phyloP scores from a whole-genome alignment of 2,113 vertebrate genomes.

The Ptilorrhoa leucosticta region DNA sequence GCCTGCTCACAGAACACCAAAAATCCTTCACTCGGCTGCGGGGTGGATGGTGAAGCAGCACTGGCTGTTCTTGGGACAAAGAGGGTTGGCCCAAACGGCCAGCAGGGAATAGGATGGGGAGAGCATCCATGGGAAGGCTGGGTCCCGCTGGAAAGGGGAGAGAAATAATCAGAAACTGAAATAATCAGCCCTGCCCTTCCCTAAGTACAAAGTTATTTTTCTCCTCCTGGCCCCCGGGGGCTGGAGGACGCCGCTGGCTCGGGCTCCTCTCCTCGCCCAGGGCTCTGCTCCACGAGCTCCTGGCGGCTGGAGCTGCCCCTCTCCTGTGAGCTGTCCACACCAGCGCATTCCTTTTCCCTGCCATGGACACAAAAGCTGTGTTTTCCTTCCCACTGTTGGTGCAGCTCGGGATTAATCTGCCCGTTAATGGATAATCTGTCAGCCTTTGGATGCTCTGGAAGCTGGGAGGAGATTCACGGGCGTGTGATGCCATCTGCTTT shows the following conservation, averaged over 20 bases:
- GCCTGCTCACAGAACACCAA: neutral
- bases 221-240: neutral
- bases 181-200: neutral
- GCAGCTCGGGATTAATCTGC: conserved; percentile 80
- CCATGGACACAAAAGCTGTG: conserved; percentile 45
- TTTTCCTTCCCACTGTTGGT: conserved; percentile 56
- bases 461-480: conserved; percentile 77
- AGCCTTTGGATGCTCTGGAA: conserved; percentile 73
- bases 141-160: neutral
- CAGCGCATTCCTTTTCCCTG: conserved; percentile 8
- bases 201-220: neutral
- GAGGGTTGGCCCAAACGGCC: neutral
- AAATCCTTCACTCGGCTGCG: neutral
- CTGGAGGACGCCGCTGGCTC: fast-evolving
- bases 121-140: neutral
- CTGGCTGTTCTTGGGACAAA: neutral
- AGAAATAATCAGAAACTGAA: neutral
- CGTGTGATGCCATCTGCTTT: conserved; percentile 77
- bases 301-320: neutral
- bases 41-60: neutral
- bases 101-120: fast-evolving
- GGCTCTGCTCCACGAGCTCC: neutral
- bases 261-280: neutral
- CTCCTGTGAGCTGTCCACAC: conserved; percentile 8
- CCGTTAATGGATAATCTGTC: conserved; percentile 78